These are phyloP conservation scores for Leptestheria dahalacensis DNA, from an alignment of 1,140 invertebrate genomes.

Conservation along the genomic window DNA sequence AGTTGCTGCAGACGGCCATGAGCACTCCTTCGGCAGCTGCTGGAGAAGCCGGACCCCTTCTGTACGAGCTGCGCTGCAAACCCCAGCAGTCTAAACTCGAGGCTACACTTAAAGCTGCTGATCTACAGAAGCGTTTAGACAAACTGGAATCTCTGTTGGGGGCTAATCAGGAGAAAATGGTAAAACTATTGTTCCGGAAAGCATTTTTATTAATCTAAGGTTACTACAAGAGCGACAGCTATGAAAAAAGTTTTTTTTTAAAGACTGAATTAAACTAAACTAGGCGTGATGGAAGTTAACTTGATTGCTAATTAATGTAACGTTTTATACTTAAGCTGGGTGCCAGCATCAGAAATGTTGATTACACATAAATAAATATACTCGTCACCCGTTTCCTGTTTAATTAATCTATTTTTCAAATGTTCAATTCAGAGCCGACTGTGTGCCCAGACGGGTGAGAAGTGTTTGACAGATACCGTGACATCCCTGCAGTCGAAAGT, in stretches of 20 bases:
- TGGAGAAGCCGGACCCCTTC: conserved; percentile 25
- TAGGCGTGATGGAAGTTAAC: no score
- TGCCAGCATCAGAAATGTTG: no score
- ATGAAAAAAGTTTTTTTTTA: no score
- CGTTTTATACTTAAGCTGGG: no score
- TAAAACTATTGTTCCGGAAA: conserved; percentile 17
- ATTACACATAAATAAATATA: no score
- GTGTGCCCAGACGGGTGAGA: not conserved
- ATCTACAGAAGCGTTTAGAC: conserved; percentile 55
- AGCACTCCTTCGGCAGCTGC: not conserved
- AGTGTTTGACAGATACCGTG: not conserved
- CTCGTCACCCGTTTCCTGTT: no score
- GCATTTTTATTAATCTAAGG: not conserved
- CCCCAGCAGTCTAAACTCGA: conserved; percentile 49
- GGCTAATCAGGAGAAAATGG: conserved; percentile 39
- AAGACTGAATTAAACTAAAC: no score
- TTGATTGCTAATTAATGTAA: no score
- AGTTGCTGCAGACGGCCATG: conserved; percentile 16
- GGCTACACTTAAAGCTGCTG: conserved; percentile 49
- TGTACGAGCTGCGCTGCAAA: conserved; percentile 42
- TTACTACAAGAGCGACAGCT: no score
- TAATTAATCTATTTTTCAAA: not conserved
- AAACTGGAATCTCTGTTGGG: conserved; percentile 58
- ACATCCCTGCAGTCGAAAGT: not conserved
- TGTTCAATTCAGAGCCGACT: not conserved